These are phyloP conservation scores for Tipula vernalis DNA, from an alignment of 2,888 invertebrate species.

Conservation along the genomic window DNA sequence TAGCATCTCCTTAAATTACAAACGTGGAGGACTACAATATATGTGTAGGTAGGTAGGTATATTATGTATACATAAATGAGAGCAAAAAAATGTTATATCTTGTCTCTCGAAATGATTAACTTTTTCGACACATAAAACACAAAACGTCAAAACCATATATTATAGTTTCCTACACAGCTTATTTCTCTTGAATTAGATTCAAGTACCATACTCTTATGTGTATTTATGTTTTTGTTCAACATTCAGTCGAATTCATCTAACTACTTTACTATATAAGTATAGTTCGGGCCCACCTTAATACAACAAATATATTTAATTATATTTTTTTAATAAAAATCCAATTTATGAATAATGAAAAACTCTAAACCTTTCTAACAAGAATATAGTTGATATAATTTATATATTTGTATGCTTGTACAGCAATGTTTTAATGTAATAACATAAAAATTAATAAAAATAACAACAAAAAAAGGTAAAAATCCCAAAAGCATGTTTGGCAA, in stretches of 20 bases:
- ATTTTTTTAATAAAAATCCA: background rate
- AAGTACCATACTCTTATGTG: background rate
- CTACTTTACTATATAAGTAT: background rate
- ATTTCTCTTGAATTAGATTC: background rate
- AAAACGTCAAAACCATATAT: background rate
- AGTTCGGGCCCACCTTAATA: background rate
- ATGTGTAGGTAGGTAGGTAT: background rate
- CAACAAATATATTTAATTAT: background rate
- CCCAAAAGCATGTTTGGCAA: background rate
- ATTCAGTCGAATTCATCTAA: background rate
- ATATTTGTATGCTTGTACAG: background rate
- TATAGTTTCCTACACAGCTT: background rate
- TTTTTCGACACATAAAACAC: background rate
- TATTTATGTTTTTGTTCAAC: background rate
- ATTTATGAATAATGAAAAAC: background rate
- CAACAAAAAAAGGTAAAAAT: background rate
- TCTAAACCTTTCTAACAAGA: background rate
- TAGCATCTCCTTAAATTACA: background rate
- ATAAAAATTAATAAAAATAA: background rate
- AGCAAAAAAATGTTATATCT: background rate
- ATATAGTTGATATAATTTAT: background rate
- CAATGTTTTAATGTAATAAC: background rate
- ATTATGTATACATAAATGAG: background rate
- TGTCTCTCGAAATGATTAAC: background rate
- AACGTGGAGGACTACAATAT: background rate